Base-by-base conservation (phyloP, 2,113 vertebrate species). In the Halcyon malimbica region DNA sequence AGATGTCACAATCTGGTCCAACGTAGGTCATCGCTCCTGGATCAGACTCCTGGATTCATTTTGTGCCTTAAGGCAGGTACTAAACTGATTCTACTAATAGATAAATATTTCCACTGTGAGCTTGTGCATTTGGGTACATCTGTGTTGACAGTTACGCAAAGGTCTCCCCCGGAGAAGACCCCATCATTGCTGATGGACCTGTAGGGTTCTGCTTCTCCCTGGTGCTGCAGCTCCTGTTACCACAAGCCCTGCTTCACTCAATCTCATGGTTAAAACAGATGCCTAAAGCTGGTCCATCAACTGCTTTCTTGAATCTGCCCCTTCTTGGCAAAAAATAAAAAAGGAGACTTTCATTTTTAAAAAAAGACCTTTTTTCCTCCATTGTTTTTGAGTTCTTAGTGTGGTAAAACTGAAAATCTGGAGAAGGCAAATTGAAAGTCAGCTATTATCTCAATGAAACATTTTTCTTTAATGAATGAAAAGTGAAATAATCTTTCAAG, bases 401-500 rank as follows among this genome's bases (percentile, higher is more conserved):
- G 33, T 23, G 24, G 56, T 44, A 56, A 79, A 83, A 56, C 76
- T 70, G 68, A 51, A 84, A 63, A 41, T 35, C 24, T 51, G 31
- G 37, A 68, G 57, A 28, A 84, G 23, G 57, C 5, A 87, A 76
- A 71, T 5, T 83, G 56, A 87, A 70, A 89, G 37, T 56, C 51
- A 56, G 23, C 48, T 63, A 16, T 63, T 51, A 67, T 46, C 51
- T 80, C 41, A 76, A 26, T n/a, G 25, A 87, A 81, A 59, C 1
- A 6, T 54, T 42, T 86, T 92, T 69, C 18, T 83, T 62, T 39
- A 77, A 92, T 59, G 29, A 86, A 70, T 67, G 23, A 54, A 83
- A 92, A 86, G 28, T n/a, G 7, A 83, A 88, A 93, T 81, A 26
- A 57, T 87, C 21, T 89, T 70, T 87, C 74, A 92, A 87, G 56